Percentiles rank a stretch among this genome's conserved stretches.
Conservation (phyloP, 2,888 invertebrate genomes). For the Exocentrus adspersus region DNA sequence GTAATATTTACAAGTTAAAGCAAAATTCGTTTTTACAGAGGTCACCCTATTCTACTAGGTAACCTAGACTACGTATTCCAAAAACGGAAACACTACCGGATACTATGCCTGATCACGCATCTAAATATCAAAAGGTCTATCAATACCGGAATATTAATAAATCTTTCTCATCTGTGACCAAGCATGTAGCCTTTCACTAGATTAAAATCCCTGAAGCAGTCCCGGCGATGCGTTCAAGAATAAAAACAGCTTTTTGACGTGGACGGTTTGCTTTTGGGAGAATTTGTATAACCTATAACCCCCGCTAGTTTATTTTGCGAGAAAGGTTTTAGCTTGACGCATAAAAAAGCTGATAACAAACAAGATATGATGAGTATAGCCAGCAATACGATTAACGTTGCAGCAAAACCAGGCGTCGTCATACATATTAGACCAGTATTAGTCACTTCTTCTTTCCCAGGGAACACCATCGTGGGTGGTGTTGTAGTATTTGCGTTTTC, state of each 20-base stretch:
- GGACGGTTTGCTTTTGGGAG: slow-evolving; percentile 61
- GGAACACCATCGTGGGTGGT: slow-evolving; percentile 76
- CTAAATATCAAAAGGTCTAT: slow-evolving; percentile 38
- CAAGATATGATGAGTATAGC: slow-evolving; percentile 87
- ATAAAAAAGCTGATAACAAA: slow-evolving; percentile 85
- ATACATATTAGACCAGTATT: slow-evolving; percentile 81
- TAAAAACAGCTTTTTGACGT: slow-evolving; percentile 74
- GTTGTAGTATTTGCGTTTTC: slow-evolving; percentile 70
- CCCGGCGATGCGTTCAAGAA: slow-evolving; percentile 64
- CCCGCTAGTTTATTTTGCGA: slow-evolving; percentile 61
- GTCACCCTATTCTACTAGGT: slow-evolving; percentile 33
- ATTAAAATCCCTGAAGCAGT: slow-evolving; percentile 26
- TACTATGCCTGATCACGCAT: slow-evolving; percentile 54
- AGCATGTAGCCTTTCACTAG: slow-evolving; percentile 44
- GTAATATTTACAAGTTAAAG: slow-evolving; percentile 37
- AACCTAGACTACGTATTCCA: slow-evolving; percentile 46
- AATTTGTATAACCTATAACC: slow-evolving; percentile 38
- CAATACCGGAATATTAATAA: slow-evolving; percentile 36
- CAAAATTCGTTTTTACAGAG: slow-evolving; percentile 9
- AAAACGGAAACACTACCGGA: slow-evolving; percentile 47
- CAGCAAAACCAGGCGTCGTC: slow-evolving; percentile 94
- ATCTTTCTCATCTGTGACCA: slow-evolving; percentile 44
- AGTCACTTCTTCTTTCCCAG: slow-evolving; percentile 69
- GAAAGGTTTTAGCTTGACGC: slow-evolving; percentile 81
- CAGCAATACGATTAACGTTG: slow-evolving; percentile 83